Conservation (phyloP, 1,140 invertebrate species). For the Musca vetustissima region DNA sequence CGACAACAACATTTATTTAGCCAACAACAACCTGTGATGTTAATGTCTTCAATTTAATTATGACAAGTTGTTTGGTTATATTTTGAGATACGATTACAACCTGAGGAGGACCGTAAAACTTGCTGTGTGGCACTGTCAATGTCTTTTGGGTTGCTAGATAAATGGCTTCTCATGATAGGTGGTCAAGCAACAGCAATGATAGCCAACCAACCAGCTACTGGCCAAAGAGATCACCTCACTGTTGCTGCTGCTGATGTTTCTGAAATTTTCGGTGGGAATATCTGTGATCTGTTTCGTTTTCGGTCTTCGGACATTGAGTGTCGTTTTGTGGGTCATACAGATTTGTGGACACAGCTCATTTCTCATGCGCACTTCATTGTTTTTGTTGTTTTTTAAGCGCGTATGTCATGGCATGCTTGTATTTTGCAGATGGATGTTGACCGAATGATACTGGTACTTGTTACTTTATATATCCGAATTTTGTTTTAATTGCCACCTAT, state of each 20-base stretch:
- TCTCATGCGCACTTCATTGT: not conserved
- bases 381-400: not conserved
- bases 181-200: too few species aligned
- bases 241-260: too few species aligned
- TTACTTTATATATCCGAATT: conserved; percentile 14
- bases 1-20: too few species aligned
- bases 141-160: too few species aligned
- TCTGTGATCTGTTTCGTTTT: conserved; percentile 1
- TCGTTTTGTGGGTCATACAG: conserved; percentile 19
- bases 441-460: conserved; percentile 3
- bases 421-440: too few species aligned
- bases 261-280: conserved; percentile 12
- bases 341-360: not conserved
- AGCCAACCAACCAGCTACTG: too few species aligned
- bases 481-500: conserved; percentile 13
- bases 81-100: too few species aligned
- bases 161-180: too few species aligned
- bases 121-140: too few species aligned
- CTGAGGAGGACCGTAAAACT: too few species aligned
- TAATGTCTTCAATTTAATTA: conserved; percentile 21
- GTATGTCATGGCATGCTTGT: not conserved
- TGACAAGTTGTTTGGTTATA: conserved; percentile 14
- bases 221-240: too few species aligned
- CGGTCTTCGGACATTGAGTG: not conserved
- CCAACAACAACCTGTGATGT: conserved; percentile 15